These are phyloP conservation scores for Halocaridina rubra DNA, from an alignment of 2,888 invertebrate genomes.

Conservation along the genomic window DNA sequence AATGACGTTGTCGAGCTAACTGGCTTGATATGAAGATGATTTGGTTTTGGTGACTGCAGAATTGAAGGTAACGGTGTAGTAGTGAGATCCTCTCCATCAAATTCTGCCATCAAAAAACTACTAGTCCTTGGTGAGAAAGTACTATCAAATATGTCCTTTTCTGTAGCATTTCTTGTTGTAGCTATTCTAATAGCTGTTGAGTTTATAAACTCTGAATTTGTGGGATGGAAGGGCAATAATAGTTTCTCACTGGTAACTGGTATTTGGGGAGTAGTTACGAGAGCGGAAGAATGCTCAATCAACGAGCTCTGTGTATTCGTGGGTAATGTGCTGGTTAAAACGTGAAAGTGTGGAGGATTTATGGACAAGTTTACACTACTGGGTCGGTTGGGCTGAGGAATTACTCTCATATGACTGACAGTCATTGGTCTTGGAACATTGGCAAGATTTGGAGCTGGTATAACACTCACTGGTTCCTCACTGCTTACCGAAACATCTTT, in stretches of 20 bases:
- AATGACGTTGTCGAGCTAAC: not conserved
- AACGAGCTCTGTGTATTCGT: not conserved
- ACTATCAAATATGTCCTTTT: not conserved
- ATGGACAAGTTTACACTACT: not conserved
- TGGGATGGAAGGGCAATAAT: not conserved
- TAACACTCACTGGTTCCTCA: constrained; percentile 24
- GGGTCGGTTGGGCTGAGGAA: not conserved
- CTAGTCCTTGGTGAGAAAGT: not conserved
- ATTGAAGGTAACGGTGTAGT: not conserved
- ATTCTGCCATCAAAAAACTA: not conserved
- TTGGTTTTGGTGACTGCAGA: not conserved
- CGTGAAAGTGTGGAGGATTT: not conserved
- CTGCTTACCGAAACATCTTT: not conserved
- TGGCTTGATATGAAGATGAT: not conserved
- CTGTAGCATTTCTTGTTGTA: not conserved
- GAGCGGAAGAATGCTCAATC: not conserved
- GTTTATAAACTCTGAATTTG: not conserved
- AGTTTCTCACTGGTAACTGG: not conserved
- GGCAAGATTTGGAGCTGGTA: constrained; percentile 14
- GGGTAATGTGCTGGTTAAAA: too few species aligned
- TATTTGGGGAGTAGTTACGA: not conserved
- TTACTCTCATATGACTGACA: not conserved
- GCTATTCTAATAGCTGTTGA: not conserved
- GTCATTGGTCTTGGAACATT: not conserved
- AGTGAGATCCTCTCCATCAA: not conserved